Conservation (phyloP, 2,797 vertebrate genomes). For the Coendou prehensilis region DNA sequence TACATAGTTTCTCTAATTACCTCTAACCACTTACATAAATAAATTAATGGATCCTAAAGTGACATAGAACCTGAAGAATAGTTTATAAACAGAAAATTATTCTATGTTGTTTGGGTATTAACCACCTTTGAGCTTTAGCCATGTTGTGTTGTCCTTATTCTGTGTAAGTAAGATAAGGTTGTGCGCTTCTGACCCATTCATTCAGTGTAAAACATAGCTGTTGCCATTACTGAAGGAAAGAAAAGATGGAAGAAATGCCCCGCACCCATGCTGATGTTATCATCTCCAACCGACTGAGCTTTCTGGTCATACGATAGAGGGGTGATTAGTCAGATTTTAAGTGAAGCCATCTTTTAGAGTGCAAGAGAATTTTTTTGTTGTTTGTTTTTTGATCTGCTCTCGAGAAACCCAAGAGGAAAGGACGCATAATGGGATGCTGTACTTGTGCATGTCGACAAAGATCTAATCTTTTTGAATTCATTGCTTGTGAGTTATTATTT, state of each 20-base stretch:
- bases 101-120: conserved; percentile 1
- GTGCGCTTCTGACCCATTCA: not conserved
- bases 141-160: not conserved
- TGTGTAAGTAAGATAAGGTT: not conserved
- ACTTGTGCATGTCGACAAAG: conserved; percentile 82
- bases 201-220: conserved; percentile 9
- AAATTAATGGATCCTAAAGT: conserved; percentile 27
- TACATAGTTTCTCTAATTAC: conserved; percentile 51
- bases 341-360: conserved; percentile 66
- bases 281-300: conserved; percentile 49
- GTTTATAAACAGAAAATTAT: not conserved
- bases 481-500: conserved; percentile 89
- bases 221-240: not conserved
- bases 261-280: not conserved
- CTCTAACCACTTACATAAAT: conserved; percentile 16
- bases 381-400: conserved; percentile 77
- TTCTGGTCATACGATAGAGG: conserved; percentile 66
- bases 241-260: not conserved
- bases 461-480: conserved; percentile 88
- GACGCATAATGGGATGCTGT: conserved; percentile 81
- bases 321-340: conserved; percentile 76
- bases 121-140: not conserved
- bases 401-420: conserved; percentile 75
- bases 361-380: conserved; percentile 52
- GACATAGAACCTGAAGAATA: not conserved